Conservation (phyloP, 2,888 invertebrate genomes). For the Noctua janthina region DNA sequence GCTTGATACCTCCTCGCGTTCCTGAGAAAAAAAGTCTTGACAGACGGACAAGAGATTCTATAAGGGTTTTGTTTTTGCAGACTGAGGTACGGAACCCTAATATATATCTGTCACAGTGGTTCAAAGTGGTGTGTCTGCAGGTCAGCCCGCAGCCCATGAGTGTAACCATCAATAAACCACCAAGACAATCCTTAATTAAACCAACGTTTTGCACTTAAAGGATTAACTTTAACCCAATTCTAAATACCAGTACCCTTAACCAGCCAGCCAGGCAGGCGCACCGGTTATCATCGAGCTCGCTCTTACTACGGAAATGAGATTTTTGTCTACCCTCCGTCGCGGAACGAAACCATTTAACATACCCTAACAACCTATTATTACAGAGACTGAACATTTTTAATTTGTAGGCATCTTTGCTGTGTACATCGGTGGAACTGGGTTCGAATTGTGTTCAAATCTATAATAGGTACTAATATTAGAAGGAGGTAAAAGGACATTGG, state of each 20-base stretch:
- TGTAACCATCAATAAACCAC: not conserved
- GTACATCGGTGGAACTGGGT: not conserved
- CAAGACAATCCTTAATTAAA: not conserved
- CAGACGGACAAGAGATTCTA: no score
- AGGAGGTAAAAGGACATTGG: no score
- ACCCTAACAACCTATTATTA: constrained; percentile 50
- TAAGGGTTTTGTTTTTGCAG: no score
- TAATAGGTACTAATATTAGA: no score
- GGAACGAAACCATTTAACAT: constrained; percentile 68
- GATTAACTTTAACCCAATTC: constrained; percentile 17
- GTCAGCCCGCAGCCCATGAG: not conserved
- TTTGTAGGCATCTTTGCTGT: constrained; percentile 21
- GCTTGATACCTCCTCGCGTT: no score
- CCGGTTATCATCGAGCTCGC: constrained; percentile 71
- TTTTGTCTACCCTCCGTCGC: constrained; percentile 75
- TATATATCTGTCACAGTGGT: no score
- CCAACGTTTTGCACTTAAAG: not conserved
- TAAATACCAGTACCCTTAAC: constrained; percentile 42
- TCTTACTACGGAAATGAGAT: constrained; percentile 78
- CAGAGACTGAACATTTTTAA: constrained; percentile 50
- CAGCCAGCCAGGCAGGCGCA: constrained; percentile 38
- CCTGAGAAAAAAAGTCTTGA: no score
- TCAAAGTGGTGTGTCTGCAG: not conserved
- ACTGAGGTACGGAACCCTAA: no score
- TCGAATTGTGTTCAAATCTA: constrained; percentile 26